Evolutionary conservation across 2,113 vertebrate species (phyloP).

Genomic region (Ochotona curzoniae): DNA sequence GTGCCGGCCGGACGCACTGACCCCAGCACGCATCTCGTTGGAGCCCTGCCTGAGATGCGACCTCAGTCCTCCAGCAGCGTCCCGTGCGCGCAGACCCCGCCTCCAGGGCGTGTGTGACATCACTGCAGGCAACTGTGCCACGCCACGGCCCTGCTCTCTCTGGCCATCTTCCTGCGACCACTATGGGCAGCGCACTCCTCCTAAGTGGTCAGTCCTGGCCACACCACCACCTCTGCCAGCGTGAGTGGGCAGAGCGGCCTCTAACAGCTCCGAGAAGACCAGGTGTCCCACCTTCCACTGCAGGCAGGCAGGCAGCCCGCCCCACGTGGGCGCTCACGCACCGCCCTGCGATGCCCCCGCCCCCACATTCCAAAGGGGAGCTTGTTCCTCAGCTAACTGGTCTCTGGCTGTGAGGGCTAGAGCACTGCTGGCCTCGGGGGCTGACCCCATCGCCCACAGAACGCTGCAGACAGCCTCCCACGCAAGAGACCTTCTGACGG

Average conservation of each 20-base stretch:
- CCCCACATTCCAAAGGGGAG: not conserved
- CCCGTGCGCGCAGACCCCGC: too few species aligned
- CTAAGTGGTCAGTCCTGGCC: not conserved
- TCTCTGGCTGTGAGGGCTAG: not conserved
- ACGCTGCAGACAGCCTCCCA: not conserved
- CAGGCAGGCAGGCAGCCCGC: not conserved
- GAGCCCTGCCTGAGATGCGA: too few species aligned
- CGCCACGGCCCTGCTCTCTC: too few species aligned
- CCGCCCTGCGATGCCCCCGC: not conserved
- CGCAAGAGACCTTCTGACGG: not conserved
- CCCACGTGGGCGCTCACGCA: not conserved
- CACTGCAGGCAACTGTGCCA: too few species aligned
- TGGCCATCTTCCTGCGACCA: too few species aligned
- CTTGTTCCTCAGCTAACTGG: not conserved
- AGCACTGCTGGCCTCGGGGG: not conserved
- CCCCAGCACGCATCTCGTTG: too few species aligned
- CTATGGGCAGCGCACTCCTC: too few species aligned
- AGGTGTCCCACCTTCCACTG: not conserved
- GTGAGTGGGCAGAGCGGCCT: too few species aligned
- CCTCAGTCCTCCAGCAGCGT: too few species aligned
- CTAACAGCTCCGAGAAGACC: too few species aligned
- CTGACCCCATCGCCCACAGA: not conserved
- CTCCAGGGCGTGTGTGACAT: too few species aligned
- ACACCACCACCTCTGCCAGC: fast-evolving
- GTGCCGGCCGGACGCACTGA: too few species aligned